Base-by-base conservation (phyloP, 2,797 vertebrate genomes). In the Babyrousa celebensis region DNA sequence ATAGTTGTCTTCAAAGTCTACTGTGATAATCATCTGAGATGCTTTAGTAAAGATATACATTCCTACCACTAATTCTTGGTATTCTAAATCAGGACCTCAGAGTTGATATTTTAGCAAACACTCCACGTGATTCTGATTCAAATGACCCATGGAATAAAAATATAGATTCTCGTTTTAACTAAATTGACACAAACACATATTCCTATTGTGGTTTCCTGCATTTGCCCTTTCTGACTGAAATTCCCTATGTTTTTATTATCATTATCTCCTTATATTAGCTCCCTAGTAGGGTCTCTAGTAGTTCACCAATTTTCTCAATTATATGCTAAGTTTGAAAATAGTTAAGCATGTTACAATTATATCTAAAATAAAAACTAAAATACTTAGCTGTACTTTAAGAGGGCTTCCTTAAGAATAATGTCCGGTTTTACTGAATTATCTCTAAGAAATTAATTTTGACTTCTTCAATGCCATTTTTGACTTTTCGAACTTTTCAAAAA, bases 361-460 rank as follows among this genome's bases (percentile, higher is more conserved):
- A 68, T 18, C 27, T 86, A 86, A 58, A 60, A 91, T 94, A 72
- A 92, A 88, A 63, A 56, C 70, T 83, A 23, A 82, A 89, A 84
- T 40, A 15, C 17, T 80, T 8, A 12, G 40, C 67, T 70, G 62
- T 67, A 52, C 67, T 71, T 54, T 85, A 79, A 79, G 27, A 65
- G 32, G 54, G 54, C 3, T 67, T 62, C 11, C 52, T 92, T 62
- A 85, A 68, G 75, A 91, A 91, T 14, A 91, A 82, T 70, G 23
- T 14, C 40, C 75, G 20, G 27, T 92, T 79, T 80, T 52, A 9
- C 80, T 85, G 14, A 92, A 92, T 70, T 75, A 84, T 11, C 27
- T 70, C 67, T 80, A 29, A 54, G 14, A 58, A 85, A 43, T 78
- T 94, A 72, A 94, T 80, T 89, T 85, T 92, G n/a, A 79, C n/a